Base-by-base conservation (phyloP, 2,797 vertebrate species). In the Falco novaeseelandiae region DNA sequence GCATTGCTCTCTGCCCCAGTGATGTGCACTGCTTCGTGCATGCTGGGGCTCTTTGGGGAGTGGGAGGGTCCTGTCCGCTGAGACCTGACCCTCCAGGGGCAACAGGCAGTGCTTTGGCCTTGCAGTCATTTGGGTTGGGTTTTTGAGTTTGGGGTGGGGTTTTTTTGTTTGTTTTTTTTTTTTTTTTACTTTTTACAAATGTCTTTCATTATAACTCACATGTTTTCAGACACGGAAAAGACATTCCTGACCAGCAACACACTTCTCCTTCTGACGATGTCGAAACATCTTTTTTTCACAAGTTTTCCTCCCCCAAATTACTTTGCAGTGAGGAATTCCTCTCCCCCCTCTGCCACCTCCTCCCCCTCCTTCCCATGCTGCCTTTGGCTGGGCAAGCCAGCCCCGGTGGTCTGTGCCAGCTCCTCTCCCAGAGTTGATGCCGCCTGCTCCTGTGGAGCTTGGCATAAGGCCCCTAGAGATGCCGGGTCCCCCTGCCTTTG, bases 281-380 rank as follows among this genome's bases (percentile, higher is more conserved):
- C 6, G 74, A 96, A 97, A 96, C 74, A 83, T 90, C 92, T 97
- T 97, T 95, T 96, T 96, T 96, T 96, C 93, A 96, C 96, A 92
- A 97, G 88, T 96, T 94, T 94, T 96, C 96, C 96, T 94, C 89
- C 90, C 81, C 59, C 86, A 92, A 88, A 93, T 96, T 94, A 82
- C 88, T 96, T 58, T 73, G 80, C 92, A 89, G 77, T 92, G 73
- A 94, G 86, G 90, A 94, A 96, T 95, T 97, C 86, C 88, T 90
- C 76, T 83, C 55, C 46, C 23, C 15, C 12, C 9, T 10, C 19
- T 3, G 9, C 55, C 57, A 42, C 80, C 76, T 86, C 91, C 89
- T 83, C 71, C 86, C 34, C n/a, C 83, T 94, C 58, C 89, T 84
- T 83, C 92, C 92, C 80, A 67, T 4, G 1, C 36, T 0, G 48